Base-by-base conservation (phyloP, 1,140 invertebrate species). In the Penaeus vannamei region DNA sequence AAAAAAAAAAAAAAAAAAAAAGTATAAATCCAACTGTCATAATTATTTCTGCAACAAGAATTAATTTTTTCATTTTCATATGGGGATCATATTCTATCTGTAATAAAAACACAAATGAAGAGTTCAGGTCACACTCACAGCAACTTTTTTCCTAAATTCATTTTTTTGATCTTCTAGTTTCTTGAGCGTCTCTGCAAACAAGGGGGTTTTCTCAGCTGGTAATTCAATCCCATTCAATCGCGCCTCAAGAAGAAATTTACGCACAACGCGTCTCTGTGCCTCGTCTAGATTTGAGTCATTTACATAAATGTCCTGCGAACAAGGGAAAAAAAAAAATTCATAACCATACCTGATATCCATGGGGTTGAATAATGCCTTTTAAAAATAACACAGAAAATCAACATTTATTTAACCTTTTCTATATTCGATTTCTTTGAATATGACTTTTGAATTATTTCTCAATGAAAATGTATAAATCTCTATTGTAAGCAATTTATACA, bases 181-280 rank as follows among this genome's bases (percentile, higher is more conserved):
- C 59, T 14, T 66, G 20, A 89, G 72, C 14, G 29, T 66, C 20
- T 20, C 64, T 42, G 82, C 81, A 69, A 85, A 81, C n/a, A 32
- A 26, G 23, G 12, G 5, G 53, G 84, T 29, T 76, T 91, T 89
- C 1, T 80, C 84, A 42, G 87, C 10, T 17, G 80, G 29, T 36
- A 94, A 90, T 59, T 93, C 92, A 36, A 93, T 92, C 1, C 94
- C 94, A 91, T 92, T 93, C n/a, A 93, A 85, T n/a, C 92, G 90
- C 81, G 91, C 92, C 91, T 94, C 93, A n/a, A 93, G 86, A 26
- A 94, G 83, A 90, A 93, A 94, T 90, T 93, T 93, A 61, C 93
- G 92, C 14, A 94, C 91, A 60, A 94, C 84, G 32, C 93, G 91
- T 61, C 90, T 89, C 91, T 94, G 93, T 59, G 89, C 85, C 72